Conservation (phyloP, 2,888 invertebrate species). For the Trisateles emortualis region DNA sequence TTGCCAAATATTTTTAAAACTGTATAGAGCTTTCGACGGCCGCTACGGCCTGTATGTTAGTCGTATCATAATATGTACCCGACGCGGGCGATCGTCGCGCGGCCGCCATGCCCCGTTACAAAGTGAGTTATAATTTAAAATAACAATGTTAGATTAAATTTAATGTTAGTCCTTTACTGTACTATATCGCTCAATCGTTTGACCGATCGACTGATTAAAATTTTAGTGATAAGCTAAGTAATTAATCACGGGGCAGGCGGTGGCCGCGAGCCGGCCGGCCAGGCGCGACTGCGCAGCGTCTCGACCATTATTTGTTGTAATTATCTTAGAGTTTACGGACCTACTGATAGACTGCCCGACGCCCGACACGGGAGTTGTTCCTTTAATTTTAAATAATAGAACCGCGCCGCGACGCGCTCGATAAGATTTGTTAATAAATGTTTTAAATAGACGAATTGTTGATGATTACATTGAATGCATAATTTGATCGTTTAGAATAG, state of each 20-base stretch:
- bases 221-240: conserved; percentile 87
- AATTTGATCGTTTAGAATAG: conserved; percentile 86
- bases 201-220: conserved; percentile 88
- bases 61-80: conserved; percentile 57
- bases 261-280: conserved; percentile 49
- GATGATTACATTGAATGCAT: conserved; percentile 80
- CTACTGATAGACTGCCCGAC: conserved; percentile 68
- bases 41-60: conserved; percentile 65
- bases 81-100: conserved; percentile 57
- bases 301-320: conserved; percentile 65
- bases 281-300: conserved; percentile 41
- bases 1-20: conserved; percentile 85
- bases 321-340: conserved; percentile 75
- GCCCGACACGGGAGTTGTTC: conserved; percentile 57
- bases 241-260: conserved; percentile 59
- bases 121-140: conserved; percentile 86
- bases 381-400: conserved; percentile 71
- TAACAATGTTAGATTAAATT: conserved; percentile 87
- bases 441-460: conserved; percentile 83
- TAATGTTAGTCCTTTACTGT: conserved; percentile 87
- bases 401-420: conserved; percentile 57
- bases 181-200: conserved; percentile 87
- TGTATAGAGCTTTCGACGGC: conserved; percentile 76
- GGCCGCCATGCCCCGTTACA: conserved; percentile 69
- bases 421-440: conserved; percentile 78